phyloP scores from a whole-genome alignment of 2,113 vertebrate species.

The Dendrocopos noguchii region DNA sequence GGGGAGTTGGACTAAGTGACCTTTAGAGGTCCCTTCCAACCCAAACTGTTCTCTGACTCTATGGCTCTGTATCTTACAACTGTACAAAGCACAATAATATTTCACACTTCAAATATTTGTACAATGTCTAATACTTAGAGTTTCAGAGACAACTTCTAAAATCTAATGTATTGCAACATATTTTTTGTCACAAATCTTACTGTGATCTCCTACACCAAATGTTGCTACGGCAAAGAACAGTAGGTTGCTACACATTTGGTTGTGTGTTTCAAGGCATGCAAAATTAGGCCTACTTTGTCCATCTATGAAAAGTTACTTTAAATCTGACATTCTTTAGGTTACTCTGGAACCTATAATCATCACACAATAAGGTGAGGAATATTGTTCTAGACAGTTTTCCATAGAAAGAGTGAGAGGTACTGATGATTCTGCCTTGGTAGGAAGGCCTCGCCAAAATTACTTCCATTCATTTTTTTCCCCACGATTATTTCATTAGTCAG shows the following conservation, averaged over 20 bases:
- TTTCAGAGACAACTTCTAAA: neutral
- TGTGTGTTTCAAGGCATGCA: neutral
- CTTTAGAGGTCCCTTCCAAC: no score
- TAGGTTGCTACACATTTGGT: neutral
- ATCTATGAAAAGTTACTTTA: neutral
- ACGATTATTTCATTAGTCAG: fast-evolving
- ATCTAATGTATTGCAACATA: neutral
- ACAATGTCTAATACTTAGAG: neutral
- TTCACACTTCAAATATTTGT: neutral
- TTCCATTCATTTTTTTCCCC: neutral
- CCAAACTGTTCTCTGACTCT: no score
- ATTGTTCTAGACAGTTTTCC: neutral
- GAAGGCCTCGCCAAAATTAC: neutral
- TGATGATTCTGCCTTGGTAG: neutral
- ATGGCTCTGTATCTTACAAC: neutral
- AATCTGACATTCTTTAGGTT: neutral
- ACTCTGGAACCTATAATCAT: neutral
- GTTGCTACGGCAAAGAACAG: neutral
- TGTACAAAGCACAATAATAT: neutral
- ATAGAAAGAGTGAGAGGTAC: neutral
- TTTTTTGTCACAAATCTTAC: neutral
- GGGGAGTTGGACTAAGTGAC: no score
- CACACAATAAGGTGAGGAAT: neutral
- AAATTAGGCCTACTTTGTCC: neutral
- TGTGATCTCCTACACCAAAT: neutral